phyloP scores from a whole-genome alignment of 2,797 vertebrate species.

The Heterohyrax brucei region DNA sequence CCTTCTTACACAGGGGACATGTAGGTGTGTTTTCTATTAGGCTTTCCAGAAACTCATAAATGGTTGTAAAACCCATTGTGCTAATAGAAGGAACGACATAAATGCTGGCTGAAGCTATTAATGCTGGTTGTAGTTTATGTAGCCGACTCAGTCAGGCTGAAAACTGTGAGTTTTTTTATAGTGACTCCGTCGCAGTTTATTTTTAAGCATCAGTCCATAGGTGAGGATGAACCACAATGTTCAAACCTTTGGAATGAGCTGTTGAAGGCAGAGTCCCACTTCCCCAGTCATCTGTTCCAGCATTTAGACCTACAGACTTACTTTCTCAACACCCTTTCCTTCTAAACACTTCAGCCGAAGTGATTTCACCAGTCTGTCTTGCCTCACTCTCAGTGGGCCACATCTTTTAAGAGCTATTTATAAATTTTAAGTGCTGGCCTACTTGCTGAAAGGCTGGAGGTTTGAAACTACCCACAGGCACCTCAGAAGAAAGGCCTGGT shows the following conservation, averaged over 20 bases:
- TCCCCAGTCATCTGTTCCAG: not conserved
- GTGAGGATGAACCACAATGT: conserved; percentile 17
- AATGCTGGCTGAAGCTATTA: conserved; percentile 82
- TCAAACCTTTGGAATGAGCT: not conserved
- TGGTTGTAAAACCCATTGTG: conserved; percentile 83
- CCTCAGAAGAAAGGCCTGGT: not conserved
- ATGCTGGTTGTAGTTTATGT: conserved; percentile 65
- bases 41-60: conserved; percentile 85
- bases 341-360: not conserved
- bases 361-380: not conserved
- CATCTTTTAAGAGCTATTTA: not conserved
- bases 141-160: conserved; percentile 49
- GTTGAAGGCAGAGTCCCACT: not conserved
- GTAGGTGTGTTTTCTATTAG: conserved; percentile 84
- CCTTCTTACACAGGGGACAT: not conserved
- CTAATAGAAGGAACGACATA: conserved; percentile 83
- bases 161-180: conserved; percentile 59
- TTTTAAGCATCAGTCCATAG: conserved; percentile 69
- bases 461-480: not conserved
- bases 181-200: conserved; percentile 77
- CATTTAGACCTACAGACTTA: not conserved
- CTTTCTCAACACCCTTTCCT: not conserved
- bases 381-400: not conserved
- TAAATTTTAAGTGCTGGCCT: not conserved
- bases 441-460: not conserved